These are phyloP conservation scores for Epiblema foenella DNA, from an alignment of 2,888 invertebrate genomes.

Conservation along the genomic window DNA sequence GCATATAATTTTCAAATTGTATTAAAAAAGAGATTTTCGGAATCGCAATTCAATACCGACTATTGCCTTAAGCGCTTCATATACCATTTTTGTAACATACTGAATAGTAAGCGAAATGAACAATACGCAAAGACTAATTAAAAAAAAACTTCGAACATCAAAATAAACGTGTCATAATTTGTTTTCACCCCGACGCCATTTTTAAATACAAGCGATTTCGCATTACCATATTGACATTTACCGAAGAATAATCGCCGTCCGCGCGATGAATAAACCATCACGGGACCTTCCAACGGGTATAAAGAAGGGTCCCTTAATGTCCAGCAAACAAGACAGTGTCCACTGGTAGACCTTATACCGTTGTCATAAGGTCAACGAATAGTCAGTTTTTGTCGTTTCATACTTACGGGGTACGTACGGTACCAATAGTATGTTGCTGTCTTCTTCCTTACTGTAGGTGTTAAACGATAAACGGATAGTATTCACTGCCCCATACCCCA, in stretches of 20 bases:
- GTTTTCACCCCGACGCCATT: constrained; percentile 9
- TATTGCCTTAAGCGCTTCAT: no score
- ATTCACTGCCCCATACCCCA: constrained; percentile 17
- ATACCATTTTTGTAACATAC: no score
- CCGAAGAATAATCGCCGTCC: constrained; percentile 36
- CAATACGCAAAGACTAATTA: neutral
- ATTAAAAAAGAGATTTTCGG: no score
- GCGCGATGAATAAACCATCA: constrained; percentile 33
- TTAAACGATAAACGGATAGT: constrained; percentile 15
- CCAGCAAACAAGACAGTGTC: neutral
- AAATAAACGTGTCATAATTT: neutral
- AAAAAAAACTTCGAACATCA: neutral
- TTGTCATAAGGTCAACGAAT: neutral
- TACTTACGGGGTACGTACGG: neutral
- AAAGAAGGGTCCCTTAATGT: constrained; percentile 27
- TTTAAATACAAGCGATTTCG: constrained; percentile 27
- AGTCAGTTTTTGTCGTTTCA: neutral
- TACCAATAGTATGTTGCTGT: neutral
- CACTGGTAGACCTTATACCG: neutral
- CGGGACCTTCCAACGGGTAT: constrained; percentile 29
- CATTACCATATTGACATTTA: constrained; percentile 42
- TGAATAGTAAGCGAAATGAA: no score
- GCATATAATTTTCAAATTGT: no score
- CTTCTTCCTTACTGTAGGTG: neutral
- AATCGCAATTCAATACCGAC: no score